These are phyloP conservation scores for Pipistrellus kuhlii DNA, from an alignment of 2,797 vertebrate genomes.

Conservation along the genomic window DNA sequence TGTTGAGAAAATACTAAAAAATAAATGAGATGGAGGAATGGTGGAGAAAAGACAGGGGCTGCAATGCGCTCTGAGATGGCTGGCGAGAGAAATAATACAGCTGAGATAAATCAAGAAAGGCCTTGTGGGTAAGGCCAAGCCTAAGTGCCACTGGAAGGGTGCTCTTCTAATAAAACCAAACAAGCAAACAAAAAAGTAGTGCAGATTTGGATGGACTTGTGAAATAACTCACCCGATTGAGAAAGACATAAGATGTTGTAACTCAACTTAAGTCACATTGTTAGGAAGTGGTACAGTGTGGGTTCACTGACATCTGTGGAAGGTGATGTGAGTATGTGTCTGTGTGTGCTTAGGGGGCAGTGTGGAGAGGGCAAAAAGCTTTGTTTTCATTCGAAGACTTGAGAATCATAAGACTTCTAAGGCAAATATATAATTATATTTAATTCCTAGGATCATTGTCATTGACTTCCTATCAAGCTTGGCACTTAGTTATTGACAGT, in stretches of 20 bases:
- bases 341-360: fast-evolving
- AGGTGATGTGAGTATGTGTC: background rate
- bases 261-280: too few species aligned
- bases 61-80: background rate
- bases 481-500: background rate
- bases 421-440: background rate
- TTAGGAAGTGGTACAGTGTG: too few species aligned
- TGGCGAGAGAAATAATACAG: slow-evolving; percentile 1
- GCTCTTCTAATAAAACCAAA: background rate
- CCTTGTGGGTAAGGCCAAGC: background rate
- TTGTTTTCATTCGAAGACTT: background rate
- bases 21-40: slow-evolving; percentile 79
- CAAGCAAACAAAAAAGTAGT: too few species aligned
- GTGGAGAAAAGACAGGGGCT: background rate
- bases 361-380: background rate
- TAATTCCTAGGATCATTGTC: background rate
- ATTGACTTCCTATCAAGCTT: background rate
- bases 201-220: background rate
- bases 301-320: background rate
- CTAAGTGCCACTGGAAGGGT: background rate
- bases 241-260: too few species aligned
- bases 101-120: slow-evolving; percentile 62
- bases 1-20: slow-evolving; percentile 82
- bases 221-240: background rate
- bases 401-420: background rate